phyloP scores from a whole-genome alignment of 2,888 invertebrate species.

The Nomada ruficornis region DNA sequence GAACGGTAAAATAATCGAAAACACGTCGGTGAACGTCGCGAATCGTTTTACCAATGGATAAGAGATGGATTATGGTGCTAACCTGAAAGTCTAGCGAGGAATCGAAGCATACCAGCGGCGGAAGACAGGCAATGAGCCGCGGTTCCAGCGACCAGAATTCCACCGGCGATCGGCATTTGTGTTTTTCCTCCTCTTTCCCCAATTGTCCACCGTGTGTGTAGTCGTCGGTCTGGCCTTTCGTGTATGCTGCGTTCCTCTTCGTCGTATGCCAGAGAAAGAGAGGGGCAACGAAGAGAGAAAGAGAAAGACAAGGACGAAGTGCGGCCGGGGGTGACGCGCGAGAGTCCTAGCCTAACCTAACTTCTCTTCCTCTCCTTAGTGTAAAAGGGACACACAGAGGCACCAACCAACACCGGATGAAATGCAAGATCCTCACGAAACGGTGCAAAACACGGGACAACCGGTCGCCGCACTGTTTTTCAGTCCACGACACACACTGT shows the following conservation, averaged over 20 bases:
- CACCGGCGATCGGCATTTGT: constrained; percentile 79
- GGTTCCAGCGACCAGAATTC: constrained; percentile 78
- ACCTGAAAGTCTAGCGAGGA: constrained; percentile 88
- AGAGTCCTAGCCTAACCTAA: constrained; percentile 70
- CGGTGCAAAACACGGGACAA: constrained; percentile 37
- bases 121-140: constrained; percentile 77
- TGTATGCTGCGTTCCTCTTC: constrained; percentile 52
- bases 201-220: constrained; percentile 55
- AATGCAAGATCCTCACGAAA: constrained; percentile 42
- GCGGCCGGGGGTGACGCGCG: constrained; percentile 60
- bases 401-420: constrained; percentile 44
- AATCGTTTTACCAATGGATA: constrained; percentile 26
- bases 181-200: constrained; percentile 63
- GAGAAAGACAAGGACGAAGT: constrained; percentile 44
- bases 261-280: constrained; percentile 45
- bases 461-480: constrained; percentile 54
- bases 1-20: constrained; percentile 20
- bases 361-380: constrained; percentile 60
- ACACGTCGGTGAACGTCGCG: constrained; percentile 23
- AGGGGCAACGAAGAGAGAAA: constrained; percentile 13
- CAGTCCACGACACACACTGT: constrained; percentile 59
- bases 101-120: constrained; percentile 83
- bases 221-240: constrained; percentile 22
- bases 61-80: constrained; percentile 79
- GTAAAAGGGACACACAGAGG: constrained; percentile 48